These are phyloP conservation scores for Meteorus colon DNA, from an alignment of 2,888 invertebrate species.

Conservation along the genomic window DNA sequence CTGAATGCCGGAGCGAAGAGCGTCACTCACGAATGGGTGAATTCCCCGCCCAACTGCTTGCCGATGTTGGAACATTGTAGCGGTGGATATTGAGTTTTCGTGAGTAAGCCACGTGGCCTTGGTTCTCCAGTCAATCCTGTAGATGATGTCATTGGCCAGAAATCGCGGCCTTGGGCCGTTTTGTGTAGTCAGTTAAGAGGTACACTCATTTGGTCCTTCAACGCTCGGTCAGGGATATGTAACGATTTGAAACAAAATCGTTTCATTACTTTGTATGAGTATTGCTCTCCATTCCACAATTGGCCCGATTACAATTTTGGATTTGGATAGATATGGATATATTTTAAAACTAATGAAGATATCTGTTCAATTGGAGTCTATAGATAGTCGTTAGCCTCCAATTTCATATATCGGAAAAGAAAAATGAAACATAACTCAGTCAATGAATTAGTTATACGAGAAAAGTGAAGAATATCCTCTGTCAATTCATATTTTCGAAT, in stretches of 20 bases:
- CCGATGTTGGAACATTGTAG: conserved; percentile 29
- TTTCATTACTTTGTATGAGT: background rate
- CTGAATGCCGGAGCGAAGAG: conserved; percentile 55
- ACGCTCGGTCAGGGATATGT: conserved; percentile 35
- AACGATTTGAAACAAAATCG: background rate
- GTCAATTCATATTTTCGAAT: background rate
- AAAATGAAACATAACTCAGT: background rate
- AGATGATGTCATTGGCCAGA: conserved; percentile 39
- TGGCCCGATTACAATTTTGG: conserved; percentile 26
- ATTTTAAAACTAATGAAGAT: conserved; percentile 15
- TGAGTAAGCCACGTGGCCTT: conserved; percentile 43
- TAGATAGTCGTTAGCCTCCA: background rate
- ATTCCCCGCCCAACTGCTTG: conserved; percentile 45
- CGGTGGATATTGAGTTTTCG: conserved; percentile 32
- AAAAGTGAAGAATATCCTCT: too few relatives aligned
- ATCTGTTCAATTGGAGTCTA: background rate
- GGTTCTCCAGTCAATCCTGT: conserved; percentile 38
- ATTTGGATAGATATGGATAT: conserved; percentile 14
- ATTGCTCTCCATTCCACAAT: conserved; percentile 4
- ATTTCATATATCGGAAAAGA: background rate
- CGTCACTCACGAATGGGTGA: conserved; percentile 39
- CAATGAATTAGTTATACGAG: background rate
- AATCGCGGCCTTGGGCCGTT: conserved; percentile 27
- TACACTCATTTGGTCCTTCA: conserved; percentile 33
- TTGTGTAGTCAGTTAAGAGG: background rate